These are phyloP conservation scores for Micrasema longulum DNA, from an alignment of 1,140 invertebrate species.

Conservation along the genomic window DNA sequence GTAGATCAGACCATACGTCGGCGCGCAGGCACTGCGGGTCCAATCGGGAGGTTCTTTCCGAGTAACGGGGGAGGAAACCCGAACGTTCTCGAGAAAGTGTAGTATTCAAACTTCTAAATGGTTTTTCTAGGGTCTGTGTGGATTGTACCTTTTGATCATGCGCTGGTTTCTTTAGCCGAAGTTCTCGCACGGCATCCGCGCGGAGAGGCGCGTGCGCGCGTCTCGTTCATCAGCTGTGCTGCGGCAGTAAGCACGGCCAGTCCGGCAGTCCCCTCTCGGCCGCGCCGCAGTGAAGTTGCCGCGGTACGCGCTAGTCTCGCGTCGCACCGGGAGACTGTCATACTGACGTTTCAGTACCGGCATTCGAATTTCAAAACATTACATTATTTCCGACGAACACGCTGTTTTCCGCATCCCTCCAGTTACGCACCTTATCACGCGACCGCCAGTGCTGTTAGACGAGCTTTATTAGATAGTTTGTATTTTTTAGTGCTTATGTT, in stretches of 20 bases:
- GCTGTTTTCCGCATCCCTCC: slow-evolving; percentile 15
- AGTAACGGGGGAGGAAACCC: background rate
- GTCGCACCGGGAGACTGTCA: slow-evolving; percentile 33
- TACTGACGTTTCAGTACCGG: slow-evolving; percentile 29
- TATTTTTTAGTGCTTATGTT: slow-evolving; percentile 8
- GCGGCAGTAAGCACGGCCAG: slow-evolving; percentile 28
- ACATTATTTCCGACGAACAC: background rate
- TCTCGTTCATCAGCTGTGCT: slow-evolving; percentile 38
- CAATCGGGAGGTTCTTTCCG: background rate
- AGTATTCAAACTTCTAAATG: background rate
- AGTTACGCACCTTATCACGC: background rate
- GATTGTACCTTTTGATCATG: background rate
- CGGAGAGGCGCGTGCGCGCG: slow-evolving; percentile 21
- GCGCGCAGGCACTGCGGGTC: slow-evolving; percentile 35
- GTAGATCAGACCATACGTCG: slow-evolving; percentile 40
- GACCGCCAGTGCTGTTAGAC: slow-evolving; percentile 14
- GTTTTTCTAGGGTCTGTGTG: background rate
- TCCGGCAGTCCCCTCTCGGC: slow-evolving; percentile 36
- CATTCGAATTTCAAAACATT: slow-evolving; percentile 35
- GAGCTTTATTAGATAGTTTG: slow-evolving; percentile 32
- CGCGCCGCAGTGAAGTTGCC: slow-evolving; percentile 35
- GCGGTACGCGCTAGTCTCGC: slow-evolving; percentile 28
- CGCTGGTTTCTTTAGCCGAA: background rate
- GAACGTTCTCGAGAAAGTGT: background rate
- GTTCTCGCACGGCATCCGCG: background rate